phyloP scores from a whole-genome alignment of 2,888 invertebrate species.

The Deilephila elpenor region DNA sequence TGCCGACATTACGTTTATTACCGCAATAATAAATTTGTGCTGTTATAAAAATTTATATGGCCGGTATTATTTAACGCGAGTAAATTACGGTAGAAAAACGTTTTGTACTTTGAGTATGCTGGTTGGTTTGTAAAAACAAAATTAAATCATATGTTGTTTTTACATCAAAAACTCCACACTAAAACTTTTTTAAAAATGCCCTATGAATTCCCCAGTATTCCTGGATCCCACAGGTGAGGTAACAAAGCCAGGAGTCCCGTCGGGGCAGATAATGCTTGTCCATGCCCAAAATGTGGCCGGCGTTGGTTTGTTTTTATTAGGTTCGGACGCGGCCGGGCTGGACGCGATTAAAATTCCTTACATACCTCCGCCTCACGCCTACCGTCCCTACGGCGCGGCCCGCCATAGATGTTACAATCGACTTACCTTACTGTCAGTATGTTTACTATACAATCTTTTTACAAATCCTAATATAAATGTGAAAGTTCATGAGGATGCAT shows the following conservation, averaged over 20 bases:
- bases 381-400: slow-evolving; percentile 61
- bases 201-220: slow-evolving; percentile 26
- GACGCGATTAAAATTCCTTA: slow-evolving; percentile 83
- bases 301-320: slow-evolving; percentile 69
- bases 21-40: slow-evolving; percentile 20
- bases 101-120: background rate
- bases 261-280: slow-evolving; percentile 62
- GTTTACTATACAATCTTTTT: background rate
- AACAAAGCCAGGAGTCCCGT: slow-evolving; percentile 51
- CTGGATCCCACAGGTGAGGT: slow-evolving; percentile 29
- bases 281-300: slow-evolving; percentile 69
- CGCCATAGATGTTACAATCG: slow-evolving; percentile 54
- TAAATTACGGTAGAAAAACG: background rate
- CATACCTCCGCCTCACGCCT: slow-evolving; percentile 81
- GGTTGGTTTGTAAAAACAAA: background rate
- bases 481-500: too few relatives aligned
- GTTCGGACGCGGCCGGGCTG: slow-evolving; percentile 64
- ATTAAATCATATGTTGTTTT: background rate
- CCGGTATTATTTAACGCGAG: slow-evolving; percentile 1
- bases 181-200: background rate
- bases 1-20: slow-evolving; percentile 7
- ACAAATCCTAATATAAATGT: background rate
- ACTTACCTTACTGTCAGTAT: background rate
- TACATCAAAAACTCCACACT: background rate
- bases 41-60: slow-evolving; percentile 15